Evolutionary conservation across 2,797 vertebrate species (phyloP).

Genomic region (Momotus momota): DNA sequence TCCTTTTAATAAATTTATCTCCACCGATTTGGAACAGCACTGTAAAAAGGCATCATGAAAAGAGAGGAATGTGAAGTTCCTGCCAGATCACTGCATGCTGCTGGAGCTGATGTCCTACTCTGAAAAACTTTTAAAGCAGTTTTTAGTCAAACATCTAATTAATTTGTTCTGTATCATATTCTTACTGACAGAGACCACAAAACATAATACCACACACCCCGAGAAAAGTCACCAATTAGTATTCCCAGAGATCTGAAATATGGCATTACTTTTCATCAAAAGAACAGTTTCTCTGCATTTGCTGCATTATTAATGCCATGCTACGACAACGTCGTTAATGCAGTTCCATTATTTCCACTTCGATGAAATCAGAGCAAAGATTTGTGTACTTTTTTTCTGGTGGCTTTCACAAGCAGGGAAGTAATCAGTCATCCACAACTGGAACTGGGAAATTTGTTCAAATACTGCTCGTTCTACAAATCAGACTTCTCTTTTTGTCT

Average conservation of each 20-base stretch:
- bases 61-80: not conserved
- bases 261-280: slow-evolving; percentile 30
- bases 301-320: slow-evolving; percentile 16
- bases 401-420: not conserved
- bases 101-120: not conserved
- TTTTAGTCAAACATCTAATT: not conserved
- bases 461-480: slow-evolving; percentile 19
- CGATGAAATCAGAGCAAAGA: slow-evolving; percentile 7
- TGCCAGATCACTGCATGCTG: not conserved
- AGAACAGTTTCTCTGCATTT: slow-evolving; percentile 21
- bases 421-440: not conserved
- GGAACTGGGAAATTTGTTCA: not conserved
- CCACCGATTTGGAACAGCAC: not conserved
- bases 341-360: slow-evolving; percentile 44
- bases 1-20: not conserved
- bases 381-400: not conserved
- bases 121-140: not conserved
- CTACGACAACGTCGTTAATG: not conserved
- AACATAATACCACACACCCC: not conserved
- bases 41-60: not conserved
- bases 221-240: not conserved
- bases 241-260: slow-evolving; percentile 38
- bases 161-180: not conserved
- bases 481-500: slow-evolving; percentile 36
- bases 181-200: slow-evolving; percentile 3